Conservation (phyloP, 2,797 vertebrate genomes). For the Microhierax caerulescens region DNA sequence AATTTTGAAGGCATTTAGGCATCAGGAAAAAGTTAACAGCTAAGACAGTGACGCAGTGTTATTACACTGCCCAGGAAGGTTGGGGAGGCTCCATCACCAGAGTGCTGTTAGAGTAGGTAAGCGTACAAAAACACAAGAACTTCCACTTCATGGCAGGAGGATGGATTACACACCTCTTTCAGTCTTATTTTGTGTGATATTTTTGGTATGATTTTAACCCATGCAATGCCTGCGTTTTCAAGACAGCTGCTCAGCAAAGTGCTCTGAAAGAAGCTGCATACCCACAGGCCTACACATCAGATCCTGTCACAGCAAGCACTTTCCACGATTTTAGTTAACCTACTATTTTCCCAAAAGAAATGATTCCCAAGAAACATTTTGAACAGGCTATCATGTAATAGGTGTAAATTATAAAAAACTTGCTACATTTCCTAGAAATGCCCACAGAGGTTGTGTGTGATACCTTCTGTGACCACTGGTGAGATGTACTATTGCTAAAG, state of each 20-base stretch:
- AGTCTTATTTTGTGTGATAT: not conserved
- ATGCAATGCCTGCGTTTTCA: not conserved
- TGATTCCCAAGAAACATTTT: not conserved
- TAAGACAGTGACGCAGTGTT: not conserved
- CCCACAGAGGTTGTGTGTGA: not conserved
- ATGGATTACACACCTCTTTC: not conserved
- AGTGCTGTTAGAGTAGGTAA: not conserved
- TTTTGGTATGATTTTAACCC: not conserved
- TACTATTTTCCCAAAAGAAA: not conserved
- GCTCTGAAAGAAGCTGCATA: not conserved
- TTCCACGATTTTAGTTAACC: not conserved
- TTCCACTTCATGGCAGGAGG: not conserved
- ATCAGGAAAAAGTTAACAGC: not conserved
- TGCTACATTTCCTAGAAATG: not conserved
- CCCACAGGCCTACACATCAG: not conserved
- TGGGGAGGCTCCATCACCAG: not conserved
- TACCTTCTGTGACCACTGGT: not conserved
- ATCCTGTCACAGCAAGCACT: not conserved
- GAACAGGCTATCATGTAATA: not conserved
- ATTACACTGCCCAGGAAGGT: not conserved
- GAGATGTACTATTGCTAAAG: not conserved
- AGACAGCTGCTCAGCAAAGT: not conserved
- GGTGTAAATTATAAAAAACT: not conserved
- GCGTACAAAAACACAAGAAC: not conserved
- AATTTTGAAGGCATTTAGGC: not conserved